Base-by-base conservation (phyloP, 2,888 invertebrate genomes). In the Campoletis raptor region DNA sequence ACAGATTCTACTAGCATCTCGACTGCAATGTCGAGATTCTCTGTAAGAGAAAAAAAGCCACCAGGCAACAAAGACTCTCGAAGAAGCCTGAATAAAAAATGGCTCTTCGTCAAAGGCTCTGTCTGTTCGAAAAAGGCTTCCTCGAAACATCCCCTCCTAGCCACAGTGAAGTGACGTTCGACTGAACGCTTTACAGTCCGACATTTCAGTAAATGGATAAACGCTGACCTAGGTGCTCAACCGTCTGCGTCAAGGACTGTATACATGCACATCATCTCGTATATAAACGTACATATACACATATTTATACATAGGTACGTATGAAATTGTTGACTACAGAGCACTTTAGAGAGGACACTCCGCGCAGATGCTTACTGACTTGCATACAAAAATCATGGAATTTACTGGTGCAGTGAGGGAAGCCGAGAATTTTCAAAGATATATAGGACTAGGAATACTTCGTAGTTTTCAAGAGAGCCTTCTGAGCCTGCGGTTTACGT, bases 181-280 rank as follows among this genome's bases (percentile, higher is more conserved):
- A 42, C n/a, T 61, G 84, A 77, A 77, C 52, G 61, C 81, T 86
- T 83, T 74, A 69, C 79, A 82, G 81, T 52, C 74, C 66, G 74
- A 85, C 69, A 70, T 85, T 85, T 86, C 70, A 81, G 81, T 86
- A 85, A 85, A 81, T 85, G 84, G 84, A 79, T 86, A 79, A 84
- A 85, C 70, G 54, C 73, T 81, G 86, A 81, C 81, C 81, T 79
- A 86, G 81, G 81, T 85, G 86, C 77, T 79, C 84, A 72, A 30
- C 40, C 74, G 70, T 74, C 66, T 74, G 74, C 64, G 81, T 72
- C 42, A 73, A 85, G 66, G 9, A 69, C 45, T 69, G 7, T 70
- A 45, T 57, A 61, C 24, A 42, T 18, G 3, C 30, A 48, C 67
- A 82, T 48, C 12, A 30, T 64, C 37, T 42, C 67, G 37, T 21